Base-by-base conservation (phyloP, 2,113 vertebrate species). In the Ochotona curzoniae region DNA sequence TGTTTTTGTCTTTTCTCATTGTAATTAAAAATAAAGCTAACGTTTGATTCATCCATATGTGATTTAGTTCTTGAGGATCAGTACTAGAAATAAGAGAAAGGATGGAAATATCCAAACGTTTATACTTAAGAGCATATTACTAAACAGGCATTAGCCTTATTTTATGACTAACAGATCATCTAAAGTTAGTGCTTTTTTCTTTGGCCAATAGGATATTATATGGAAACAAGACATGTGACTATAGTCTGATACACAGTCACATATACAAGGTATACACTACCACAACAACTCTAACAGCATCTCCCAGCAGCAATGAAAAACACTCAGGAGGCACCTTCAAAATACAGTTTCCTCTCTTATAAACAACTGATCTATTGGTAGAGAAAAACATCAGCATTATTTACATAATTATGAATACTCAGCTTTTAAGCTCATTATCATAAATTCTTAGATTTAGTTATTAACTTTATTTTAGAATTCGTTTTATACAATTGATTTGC, bases 391-490 rank as follows among this genome's bases (percentile, higher is more conserved):
- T 57, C 38, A 87, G 44, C 47, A 81, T 23, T 14, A 14, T 5
- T 44, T 17, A n/a, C 10, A 7, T 25, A 74, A 67, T 2, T 23
- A 73, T 3, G 5, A 82, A 14, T 23, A 1, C 8, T 74, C 7
- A 88, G 23, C 57, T 89, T 64, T 75, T 9, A 93, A 86, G 89
- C 12, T n/a, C 26, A 15, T 75, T 49, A 70, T 8, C 57, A 60
- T 44, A 63, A 89, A 70, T 13, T 74, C 26, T 26, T 61, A 49
- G 35, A 32, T 86, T 71, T 75, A 67, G 54, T 86, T 70, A 18
- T 86, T 70, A 18, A 35, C 38, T 35, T 81, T 51, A 66, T 82
- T 47, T 28, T 44, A 85, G 63, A 61, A 35, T 4, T 25, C 9
- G 67, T n/a, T 78, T 49, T 38, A 71, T 20, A 85, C n/a, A 18